Evolutionary conservation across 2,797 vertebrate genomes (phyloP), one percentile per base, ranked within the genome.

Genomic region (Rhyacichthys aspro): DNA sequence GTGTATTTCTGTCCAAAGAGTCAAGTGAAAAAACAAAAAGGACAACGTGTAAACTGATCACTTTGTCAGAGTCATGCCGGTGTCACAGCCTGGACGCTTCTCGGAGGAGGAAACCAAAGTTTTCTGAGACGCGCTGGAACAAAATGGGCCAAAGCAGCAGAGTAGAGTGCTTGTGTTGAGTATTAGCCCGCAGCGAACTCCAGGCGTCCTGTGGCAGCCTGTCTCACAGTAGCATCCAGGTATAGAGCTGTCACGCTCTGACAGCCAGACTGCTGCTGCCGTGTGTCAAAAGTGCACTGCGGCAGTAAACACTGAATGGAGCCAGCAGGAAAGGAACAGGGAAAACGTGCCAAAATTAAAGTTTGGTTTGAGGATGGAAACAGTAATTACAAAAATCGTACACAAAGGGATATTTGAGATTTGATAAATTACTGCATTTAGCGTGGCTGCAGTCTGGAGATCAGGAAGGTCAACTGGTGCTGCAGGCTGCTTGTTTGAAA

Each of bases 191-290:
- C 71, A 83, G 82, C 77, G 68, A 68, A 74, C 81, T 67, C 73
- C 57, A 58, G 71, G 86, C 71, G 70, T 67, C 59, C 69, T 48
- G 46, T 70, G 58, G 69, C 66, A 77, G 75, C 78, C 77, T 63
- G 78, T 76, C 71, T 81, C 63, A 46, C 70, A 14, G 54, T 63
- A 76, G 63, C 66, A 34, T 16, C 8, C 8, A 34, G 42, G 64
- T 75, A 83, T 76, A 84, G 63, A 88, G 83, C 76, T 74, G 78
- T 86, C 78, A 81, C 52, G 54, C 43, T 65, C 74, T 75, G 68
- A 79, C 78, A 83, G 82, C 47, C 45, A 7, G 64, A 52, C 59
- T 45, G 41, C 41, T 54, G 52, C 57, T 42, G 60, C 49, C 45
- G 53, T 28, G n/a, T 37, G 71, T 66, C 43, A 62, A 69, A 72